A percentile compares a stretch with the other conserved stretches of the same genome.
These are phyloP conservation scores for Pemphredon lugubris DNA, from an alignment of 2,888 invertebrate genomes.

Conservation along the genomic window DNA sequence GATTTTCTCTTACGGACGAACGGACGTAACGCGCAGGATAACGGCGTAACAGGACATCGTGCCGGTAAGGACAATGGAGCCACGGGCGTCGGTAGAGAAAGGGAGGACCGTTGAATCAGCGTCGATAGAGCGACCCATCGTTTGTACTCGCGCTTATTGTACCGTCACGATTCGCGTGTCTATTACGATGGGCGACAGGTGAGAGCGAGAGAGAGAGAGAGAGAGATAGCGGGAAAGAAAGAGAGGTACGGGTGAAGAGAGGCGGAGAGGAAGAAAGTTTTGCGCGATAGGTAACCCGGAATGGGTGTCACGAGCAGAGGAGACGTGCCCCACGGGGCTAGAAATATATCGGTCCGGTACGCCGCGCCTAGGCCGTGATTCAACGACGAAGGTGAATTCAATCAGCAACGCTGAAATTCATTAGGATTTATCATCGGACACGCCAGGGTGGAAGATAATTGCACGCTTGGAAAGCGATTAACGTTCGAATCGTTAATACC, in stretches of 20 bases:
- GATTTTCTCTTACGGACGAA: background rate
- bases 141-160: conserved; percentile 31
- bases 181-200: conserved; percentile 3
- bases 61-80: conserved; percentile 29
- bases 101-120: conserved; percentile 20
- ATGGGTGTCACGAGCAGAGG: conserved; percentile 31
- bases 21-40: conserved; percentile 18
- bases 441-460: background rate
- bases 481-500: too few relatives aligned
- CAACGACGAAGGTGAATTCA: too few relatives aligned
- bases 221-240: conserved; percentile 23
- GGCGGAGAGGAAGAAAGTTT: conserved; percentile 20
- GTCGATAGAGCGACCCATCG: conserved; percentile 42
- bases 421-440: too few relatives aligned
- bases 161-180: conserved; percentile 23
- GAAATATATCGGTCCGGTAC: too few relatives aligned
- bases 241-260: conserved; percentile 7
- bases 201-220: conserved; percentile 8
- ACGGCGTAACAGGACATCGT: conserved; percentile 18
- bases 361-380: too few relatives aligned
- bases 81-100: background rate
- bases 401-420: too few relatives aligned
- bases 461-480: too few relatives aligned
- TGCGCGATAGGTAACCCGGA: too few relatives aligned
- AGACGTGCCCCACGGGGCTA: conserved; percentile 4